Evolutionary conservation across 2,113 vertebrate genomes (phyloP).

Genomic region (Oxygymnocypris stewartii): DNA sequence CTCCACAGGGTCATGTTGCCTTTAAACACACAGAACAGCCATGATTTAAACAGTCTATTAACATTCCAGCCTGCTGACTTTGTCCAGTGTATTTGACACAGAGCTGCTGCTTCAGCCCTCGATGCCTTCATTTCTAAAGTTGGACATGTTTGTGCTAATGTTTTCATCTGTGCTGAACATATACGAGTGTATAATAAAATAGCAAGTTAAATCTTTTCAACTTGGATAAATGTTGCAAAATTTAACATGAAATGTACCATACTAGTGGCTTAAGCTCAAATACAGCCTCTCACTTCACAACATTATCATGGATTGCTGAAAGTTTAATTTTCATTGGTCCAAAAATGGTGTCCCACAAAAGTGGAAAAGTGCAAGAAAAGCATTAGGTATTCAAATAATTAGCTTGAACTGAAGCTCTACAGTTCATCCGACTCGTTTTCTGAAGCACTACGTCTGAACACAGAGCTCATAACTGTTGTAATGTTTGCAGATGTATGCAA

Average conservation of each 20-base stretch:
- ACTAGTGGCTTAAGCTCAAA: neutral
- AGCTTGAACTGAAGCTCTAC: neutral
- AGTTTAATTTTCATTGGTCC: neutral
- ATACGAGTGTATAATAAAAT: neutral
- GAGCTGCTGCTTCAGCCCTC: neutral
- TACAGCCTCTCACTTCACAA: neutral
- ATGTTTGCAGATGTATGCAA: neutral
- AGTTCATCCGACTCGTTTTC: neutral
- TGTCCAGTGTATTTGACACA: slow-evolving; percentile 23
- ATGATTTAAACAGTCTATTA: slow-evolving; percentile 47
- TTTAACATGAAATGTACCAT: neutral
- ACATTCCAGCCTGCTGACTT: slow-evolving; percentile 28
- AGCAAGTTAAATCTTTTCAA: neutral
- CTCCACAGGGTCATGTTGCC: slow-evolving; percentile 39
- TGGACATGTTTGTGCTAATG: slow-evolving; percentile 8
- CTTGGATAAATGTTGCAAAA: neutral
- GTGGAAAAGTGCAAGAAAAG: neutral
- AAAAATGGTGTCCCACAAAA: neutral
- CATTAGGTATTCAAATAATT: neutral
- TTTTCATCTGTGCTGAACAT: neutral
- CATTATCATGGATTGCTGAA: neutral
- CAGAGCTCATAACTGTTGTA: too few species aligned
- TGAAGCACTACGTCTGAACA: neutral
- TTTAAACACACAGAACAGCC: slow-evolving; percentile 32
- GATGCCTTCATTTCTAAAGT: neutral